These are phyloP conservation scores for Siniperca scherzeri DNA, from an alignment of 2,797 vertebrate species.

Conservation along the genomic window DNA sequence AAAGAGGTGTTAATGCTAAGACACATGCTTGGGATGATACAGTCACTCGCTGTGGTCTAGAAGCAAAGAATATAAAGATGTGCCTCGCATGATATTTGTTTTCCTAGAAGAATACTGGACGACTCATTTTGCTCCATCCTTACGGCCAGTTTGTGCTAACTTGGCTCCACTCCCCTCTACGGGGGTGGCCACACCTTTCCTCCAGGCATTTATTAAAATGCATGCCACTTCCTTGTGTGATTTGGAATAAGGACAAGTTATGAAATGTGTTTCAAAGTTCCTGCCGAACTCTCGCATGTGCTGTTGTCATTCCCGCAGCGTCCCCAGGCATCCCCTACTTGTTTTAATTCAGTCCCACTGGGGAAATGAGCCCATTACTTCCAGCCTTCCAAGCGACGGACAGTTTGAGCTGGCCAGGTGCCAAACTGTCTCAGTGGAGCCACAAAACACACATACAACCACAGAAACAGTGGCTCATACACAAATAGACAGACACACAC, in stretches of 20 bases:
- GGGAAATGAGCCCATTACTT: constrained; percentile 67
- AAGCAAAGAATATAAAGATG: neutral
- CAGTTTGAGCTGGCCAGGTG: constrained; percentile 53
- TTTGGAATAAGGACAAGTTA: neutral
- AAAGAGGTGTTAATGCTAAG: neutral
- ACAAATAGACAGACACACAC: neutral
- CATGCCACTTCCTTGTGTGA: neutral
- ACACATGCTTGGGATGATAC: too few relatives aligned
- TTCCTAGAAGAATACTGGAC: neutral
- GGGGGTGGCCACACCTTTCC: neutral
- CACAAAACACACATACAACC: constrained; percentile 35
- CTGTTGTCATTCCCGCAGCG: constrained; percentile 58
- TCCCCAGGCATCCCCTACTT: constrained; percentile 29
- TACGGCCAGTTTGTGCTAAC: neutral
- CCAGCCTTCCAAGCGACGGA: constrained; percentile 54
- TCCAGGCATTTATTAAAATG: neutral
- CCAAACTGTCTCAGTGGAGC: constrained; percentile 60
- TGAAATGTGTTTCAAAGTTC: neutral
- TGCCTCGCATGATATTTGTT: neutral
- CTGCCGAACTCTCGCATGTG: constrained; percentile 31
- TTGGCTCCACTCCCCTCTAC: neutral
- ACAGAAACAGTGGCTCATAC: neutral
- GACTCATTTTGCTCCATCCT: neutral
- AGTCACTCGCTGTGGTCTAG: neutral
- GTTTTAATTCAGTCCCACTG: constrained; percentile 56